These are phyloP conservation scores for Magallana ariakensis DNA, from an alignment of 1,140 invertebrate species.

Conservation along the genomic window DNA sequence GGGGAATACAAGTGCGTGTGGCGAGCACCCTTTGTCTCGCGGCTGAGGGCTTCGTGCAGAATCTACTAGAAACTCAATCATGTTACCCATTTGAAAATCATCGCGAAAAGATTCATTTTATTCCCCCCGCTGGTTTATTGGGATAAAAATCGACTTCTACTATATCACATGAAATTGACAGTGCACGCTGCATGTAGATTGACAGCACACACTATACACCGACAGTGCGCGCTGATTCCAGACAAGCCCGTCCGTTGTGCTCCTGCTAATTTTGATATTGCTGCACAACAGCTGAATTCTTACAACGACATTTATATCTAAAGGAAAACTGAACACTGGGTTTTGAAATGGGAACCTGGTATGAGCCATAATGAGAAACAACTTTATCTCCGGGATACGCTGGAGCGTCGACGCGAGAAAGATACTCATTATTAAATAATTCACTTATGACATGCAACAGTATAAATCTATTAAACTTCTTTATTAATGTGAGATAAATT, in stretches of 20 bases:
- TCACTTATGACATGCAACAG: conserved; percentile 27
- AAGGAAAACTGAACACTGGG: neutral
- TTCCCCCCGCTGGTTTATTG: neutral
- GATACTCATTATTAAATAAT: neutral
- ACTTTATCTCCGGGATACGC: conserved; percentile 2
- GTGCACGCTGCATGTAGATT: neutral
- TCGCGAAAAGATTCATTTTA: neutral
- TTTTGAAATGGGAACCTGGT: neutral
- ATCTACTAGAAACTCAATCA: neutral
- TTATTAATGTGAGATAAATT: conserved; percentile 32
- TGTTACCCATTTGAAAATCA: neutral
- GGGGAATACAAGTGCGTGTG: conserved; percentile 1
- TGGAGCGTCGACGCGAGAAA: neutral
- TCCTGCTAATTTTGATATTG: neutral
- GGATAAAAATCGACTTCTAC: neutral
- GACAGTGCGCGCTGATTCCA: neutral
- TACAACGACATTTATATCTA: neutral
- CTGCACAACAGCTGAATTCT: neutral
- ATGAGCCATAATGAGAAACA: neutral
- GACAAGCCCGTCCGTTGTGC: neutral
- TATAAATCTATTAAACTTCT: conserved; percentile 4
- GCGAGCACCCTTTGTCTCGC: neutral
- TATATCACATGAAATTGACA: neutral
- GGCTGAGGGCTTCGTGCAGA: neutral
- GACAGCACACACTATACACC: too few species aligned